Evolutionary conservation across 2,797 vertebrate species (phyloP).

Genomic region (Bradypus variegatus): DNA sequence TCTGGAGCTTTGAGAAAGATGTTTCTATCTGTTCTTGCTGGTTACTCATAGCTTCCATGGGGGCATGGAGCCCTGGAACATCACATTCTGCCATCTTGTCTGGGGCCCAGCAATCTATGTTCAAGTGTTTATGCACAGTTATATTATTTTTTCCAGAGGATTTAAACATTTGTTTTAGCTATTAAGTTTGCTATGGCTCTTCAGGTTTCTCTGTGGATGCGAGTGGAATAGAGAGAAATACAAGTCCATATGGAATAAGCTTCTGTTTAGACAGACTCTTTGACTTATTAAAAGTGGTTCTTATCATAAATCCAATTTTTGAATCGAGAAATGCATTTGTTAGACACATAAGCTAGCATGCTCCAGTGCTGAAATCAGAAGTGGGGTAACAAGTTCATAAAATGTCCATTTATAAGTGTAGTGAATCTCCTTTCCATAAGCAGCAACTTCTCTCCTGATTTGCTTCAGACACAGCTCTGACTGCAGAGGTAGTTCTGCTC

Average conservation of each 20-base stretch:
- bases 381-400: background rate
- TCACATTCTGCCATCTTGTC: no score
- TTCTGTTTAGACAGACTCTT: background rate
- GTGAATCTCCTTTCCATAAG: background rate
- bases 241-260: background rate
- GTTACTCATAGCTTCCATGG: no score
- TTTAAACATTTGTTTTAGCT: slow-evolving; percentile 34
- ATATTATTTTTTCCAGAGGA: background rate
- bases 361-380: slow-evolving; percentile 18
- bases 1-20: no score
- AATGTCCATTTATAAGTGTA: slow-evolving; percentile 10
- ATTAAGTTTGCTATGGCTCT: slow-evolving; percentile 16
- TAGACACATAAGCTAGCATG: background rate
- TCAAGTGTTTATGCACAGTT: background rate
- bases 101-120: background rate
- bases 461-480: background rate
- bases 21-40: no score
- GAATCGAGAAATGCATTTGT: slow-evolving; percentile 11
- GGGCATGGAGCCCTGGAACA: no score
- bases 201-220: background rate
- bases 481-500: background rate
- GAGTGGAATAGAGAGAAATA: background rate
- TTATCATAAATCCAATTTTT: background rate
- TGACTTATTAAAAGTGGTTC: slow-evolving; percentile 6
- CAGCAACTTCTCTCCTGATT: background rate